phyloP scores from a whole-genome alignment of 2,113 vertebrate species.

The Ginglymostoma cirratum region DNA sequence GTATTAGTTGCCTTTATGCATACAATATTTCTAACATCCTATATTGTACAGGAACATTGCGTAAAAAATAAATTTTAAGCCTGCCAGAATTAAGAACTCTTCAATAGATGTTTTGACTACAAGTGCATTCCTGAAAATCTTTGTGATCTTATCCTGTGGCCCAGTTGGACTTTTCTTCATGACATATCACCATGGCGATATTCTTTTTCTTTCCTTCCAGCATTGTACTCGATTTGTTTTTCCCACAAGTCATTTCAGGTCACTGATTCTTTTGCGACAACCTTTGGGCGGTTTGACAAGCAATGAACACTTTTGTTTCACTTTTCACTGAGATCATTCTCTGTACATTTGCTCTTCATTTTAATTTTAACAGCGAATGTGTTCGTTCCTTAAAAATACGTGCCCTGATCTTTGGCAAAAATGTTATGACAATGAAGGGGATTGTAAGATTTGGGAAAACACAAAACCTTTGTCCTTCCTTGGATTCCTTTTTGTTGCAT shows the following conservation, averaged over 20 bases:
- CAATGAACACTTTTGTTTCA: constrained; percentile 15
- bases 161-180: constrained; percentile 21
- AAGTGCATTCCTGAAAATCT: neutral
- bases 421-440: neutral
- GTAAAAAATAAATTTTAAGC: neutral
- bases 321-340: neutral
- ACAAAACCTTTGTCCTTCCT: neutral
- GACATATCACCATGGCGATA: constrained; percentile 22
- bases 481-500: neutral
- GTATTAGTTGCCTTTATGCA: neutral
- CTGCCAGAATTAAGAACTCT: neutral
- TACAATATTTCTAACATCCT: neutral
- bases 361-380: neutral
- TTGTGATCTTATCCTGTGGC: constrained; percentile 15
- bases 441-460: neutral
- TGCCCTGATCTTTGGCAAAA: constrained; percentile 24
- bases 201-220: neutral
- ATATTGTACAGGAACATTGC: neutral
- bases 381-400: neutral
- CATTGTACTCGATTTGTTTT: constrained; percentile 20
- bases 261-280: constrained; percentile 16
- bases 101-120: constrained; percentile 1
- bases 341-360: neutral
- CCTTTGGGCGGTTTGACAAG: neutral
- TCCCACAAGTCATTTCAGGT: constrained; percentile 31